Percentiles rank a stretch among this genome's conserved stretches.
phyloP scores from a whole-genome alignment of 2,888 invertebrate species.

The Eupithecia exiguata region DNA sequence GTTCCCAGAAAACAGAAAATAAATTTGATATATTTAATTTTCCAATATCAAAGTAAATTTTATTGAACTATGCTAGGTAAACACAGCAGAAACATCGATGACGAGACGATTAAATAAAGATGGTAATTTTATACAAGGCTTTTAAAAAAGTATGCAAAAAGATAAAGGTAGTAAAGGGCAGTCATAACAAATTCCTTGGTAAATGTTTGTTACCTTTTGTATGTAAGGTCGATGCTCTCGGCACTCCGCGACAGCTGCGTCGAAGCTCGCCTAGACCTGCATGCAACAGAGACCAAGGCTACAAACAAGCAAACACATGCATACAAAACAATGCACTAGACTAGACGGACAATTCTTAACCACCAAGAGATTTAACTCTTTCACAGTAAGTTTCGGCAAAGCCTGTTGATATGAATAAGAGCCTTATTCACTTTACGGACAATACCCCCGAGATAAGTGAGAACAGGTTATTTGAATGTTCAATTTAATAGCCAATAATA shows the following conservation, averaged over 20 bases:
- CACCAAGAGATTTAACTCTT: not conserved
- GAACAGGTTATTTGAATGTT: conserved; percentile 24
- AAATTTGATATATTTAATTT: not conserved
- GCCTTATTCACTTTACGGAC: not conserved
- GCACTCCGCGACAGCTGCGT: conserved; percentile 90
- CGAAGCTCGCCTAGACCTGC: conserved; percentile 94
- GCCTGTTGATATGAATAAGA: not conserved
- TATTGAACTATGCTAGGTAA: not conserved
- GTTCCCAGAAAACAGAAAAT: not conserved
- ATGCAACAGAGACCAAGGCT: conserved; percentile 83
- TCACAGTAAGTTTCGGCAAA: not conserved
- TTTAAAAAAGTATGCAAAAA: not conserved
- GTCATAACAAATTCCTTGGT: conserved; percentile 7
- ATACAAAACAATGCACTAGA: conserved; percentile 54
- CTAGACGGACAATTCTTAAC: conserved; percentile 55
- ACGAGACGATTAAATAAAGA: not conserved
- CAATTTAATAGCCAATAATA: conserved; percentile 22
- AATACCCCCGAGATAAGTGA: conserved; percentile 15
- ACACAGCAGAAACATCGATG: not conserved
- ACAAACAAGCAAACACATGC: conserved; percentile 79
- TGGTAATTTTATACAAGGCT: not conserved
- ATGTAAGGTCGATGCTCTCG: conserved; percentile 85
- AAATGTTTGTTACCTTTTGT: conserved; percentile 82
- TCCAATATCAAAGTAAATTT: not conserved
- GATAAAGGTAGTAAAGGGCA: conserved; percentile 2